A percentile compares a stretch with the other conserved stretches of the same genome.
phyloP scores from a whole-genome alignment of 2,888 invertebrate genomes.

The Temnothorax ravouxi region DNA sequence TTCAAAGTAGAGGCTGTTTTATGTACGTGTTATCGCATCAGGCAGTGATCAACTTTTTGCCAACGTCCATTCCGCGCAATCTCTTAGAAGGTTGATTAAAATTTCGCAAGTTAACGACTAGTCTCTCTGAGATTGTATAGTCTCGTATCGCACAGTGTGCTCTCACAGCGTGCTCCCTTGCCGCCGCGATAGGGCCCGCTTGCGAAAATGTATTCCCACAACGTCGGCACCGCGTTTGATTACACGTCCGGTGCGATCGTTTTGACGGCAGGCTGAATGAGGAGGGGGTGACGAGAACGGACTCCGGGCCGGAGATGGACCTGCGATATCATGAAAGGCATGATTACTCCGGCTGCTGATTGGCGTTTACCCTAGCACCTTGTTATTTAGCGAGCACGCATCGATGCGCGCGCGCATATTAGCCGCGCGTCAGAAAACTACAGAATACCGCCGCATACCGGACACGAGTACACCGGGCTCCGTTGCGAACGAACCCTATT shows the following conservation, averaged over 20 bases:
- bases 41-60: not conserved
- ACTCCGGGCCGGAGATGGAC: constrained; percentile 1
- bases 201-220: constrained; percentile 47
- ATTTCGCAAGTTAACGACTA: constrained; percentile 13
- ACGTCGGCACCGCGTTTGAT: constrained; percentile 54
- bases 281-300: not conserved
- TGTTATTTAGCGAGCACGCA: constrained; percentile 73
- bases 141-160: constrained; percentile 24
- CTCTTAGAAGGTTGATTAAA: constrained; percentile 20
- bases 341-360: constrained; percentile 73
- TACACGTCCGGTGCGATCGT: constrained; percentile 52
- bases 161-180: constrained; percentile 16
- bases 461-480: constrained; percentile 19
- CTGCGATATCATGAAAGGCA: constrained; percentile 71
- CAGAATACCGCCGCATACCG: constrained; percentile 37
- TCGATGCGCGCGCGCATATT: constrained; percentile 57
- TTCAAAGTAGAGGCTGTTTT: not conserved
- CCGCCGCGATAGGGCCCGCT: constrained; percentile 15
- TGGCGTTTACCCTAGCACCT: constrained; percentile 77
- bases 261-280: constrained; percentile 35
- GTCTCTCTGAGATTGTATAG: not conserved
- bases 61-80: not conserved
- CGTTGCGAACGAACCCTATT: not conserved
- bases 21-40: too few relatives aligned
- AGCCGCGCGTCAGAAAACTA: constrained; percentile 41